Evolutionary conservation across 2,113 vertebrate species (phyloP).

Genomic region (Notiomystis cincta): DNA sequence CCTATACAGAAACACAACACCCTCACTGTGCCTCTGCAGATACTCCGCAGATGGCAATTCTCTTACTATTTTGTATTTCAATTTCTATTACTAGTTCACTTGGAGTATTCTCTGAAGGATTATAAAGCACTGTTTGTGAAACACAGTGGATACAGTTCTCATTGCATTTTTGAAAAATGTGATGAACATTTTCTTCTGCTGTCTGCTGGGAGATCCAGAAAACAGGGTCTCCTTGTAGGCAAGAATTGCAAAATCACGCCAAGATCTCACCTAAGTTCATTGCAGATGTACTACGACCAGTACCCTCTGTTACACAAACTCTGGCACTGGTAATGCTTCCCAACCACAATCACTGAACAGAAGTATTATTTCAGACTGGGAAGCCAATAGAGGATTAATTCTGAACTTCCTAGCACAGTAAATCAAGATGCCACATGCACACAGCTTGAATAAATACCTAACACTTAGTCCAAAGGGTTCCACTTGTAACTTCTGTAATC

Average conservation of each 20-base stretch:
- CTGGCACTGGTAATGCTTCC: not conserved
- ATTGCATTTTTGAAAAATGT: not conserved
- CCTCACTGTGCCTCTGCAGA: not conserved
- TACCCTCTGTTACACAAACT: not conserved
- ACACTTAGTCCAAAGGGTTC: not conserved
- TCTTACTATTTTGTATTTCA: not conserved
- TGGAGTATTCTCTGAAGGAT: not conserved
- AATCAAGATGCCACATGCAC: not conserved
- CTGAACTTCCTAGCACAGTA: not conserved
- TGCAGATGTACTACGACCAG: not conserved
- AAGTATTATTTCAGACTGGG: not conserved
- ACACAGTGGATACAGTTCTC: not conserved
- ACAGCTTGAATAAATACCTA: not conserved
- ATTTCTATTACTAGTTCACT: not conserved
- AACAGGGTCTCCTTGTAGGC: not conserved
- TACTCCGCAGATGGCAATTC: not conserved
- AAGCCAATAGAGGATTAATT: not conserved
- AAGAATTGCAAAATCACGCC: not conserved
- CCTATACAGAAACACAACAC: not conserved
- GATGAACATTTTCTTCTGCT: not conserved
- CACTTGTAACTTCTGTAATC: not conserved
- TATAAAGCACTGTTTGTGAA: not conserved
- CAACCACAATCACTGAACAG: not conserved
- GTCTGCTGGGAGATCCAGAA: not conserved
- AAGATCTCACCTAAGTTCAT: not conserved